Conservation (phyloP, 2,113 vertebrate genomes). For the Chaenocephalus aceratus region DNA sequence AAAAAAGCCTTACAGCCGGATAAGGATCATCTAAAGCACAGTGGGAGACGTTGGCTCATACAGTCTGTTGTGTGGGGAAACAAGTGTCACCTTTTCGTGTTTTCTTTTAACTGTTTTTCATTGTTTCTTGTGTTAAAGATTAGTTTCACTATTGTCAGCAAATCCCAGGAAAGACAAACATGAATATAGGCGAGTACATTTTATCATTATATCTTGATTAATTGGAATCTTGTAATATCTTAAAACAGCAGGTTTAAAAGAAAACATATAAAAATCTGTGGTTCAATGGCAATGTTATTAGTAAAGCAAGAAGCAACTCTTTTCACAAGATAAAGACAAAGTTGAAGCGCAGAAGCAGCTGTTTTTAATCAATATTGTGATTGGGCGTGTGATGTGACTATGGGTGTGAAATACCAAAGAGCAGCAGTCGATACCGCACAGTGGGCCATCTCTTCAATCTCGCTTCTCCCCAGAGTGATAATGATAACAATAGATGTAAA, state of each 20-base stretch:
- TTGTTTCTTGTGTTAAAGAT: background rate
- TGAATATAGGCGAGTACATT: background rate
- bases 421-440: constrained; percentile 27
- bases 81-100: background rate
- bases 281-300: constrained; percentile 15
- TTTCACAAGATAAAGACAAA: constrained; percentile 13
- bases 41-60: constrained; percentile 30
- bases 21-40: constrained; percentile 11
- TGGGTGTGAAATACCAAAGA: constrained; percentile 32
- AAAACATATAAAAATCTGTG: background rate
- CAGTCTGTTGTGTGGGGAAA: constrained; percentile 40
- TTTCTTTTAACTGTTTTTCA: background rate
- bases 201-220: too few relatives aligned
- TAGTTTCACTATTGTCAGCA: background rate
- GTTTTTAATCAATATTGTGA: constrained; percentile 51
- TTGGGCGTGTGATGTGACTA: background rate
- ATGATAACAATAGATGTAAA: constrained; percentile 53
- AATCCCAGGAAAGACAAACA: background rate
- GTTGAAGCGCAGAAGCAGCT: constrained; percentile 12
- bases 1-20: constrained; percentile 3
- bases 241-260: background rate
- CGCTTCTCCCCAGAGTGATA: constrained; percentile 27
- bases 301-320: constrained; percentile 18
- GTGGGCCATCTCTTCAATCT: constrained; percentile 31
- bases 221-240: background rate